A percentile compares a stretch with the other conserved stretches of the same genome.
phyloP scores from a whole-genome alignment of 2,797 vertebrate genomes.

The Phrynocephalus guinanensis region DNA sequence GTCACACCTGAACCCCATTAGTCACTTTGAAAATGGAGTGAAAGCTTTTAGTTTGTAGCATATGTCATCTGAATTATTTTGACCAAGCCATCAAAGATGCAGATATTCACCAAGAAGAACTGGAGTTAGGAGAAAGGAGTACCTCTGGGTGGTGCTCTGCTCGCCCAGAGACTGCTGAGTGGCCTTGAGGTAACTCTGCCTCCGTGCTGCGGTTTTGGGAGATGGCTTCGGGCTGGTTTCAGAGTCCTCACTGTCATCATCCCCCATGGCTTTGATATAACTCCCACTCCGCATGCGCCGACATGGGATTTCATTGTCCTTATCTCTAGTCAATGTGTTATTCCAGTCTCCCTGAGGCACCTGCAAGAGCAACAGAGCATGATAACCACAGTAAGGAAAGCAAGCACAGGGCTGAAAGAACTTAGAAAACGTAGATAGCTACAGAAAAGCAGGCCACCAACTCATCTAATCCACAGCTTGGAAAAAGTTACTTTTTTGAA shows the following conservation, averaged over 20 bases:
- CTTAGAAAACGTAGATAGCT: not conserved
- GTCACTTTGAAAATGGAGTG: not conserved
- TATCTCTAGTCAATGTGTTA: slow-evolving; percentile 86
- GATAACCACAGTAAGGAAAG: slow-evolving; percentile 3
- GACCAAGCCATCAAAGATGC: not conserved
- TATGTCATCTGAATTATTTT: not conserved
- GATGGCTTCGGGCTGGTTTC: slow-evolving; percentile 97
- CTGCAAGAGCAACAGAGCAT: slow-evolving; percentile 73
- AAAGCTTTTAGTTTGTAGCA: not conserved
- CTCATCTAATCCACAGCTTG: not conserved
- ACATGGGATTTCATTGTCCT: slow-evolving; percentile 95
- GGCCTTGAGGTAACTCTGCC: slow-evolving; percentile 99
- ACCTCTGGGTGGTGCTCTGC: slow-evolving; percentile 96
- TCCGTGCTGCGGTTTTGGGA: slow-evolving; percentile 92
- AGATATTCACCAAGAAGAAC: not conserved
- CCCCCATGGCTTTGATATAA: slow-evolving; percentile 99
- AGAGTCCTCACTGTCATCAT: slow-evolving; percentile 97
- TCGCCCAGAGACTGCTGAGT: slow-evolving; percentile 98
- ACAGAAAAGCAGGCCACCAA: not conserved
- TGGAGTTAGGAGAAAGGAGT: slow-evolving; percentile 36
- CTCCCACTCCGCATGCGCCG: slow-evolving; percentile 98
- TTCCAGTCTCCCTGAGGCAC: slow-evolving; percentile 95
- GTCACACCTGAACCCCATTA: not conserved
- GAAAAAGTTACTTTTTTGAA: not conserved
- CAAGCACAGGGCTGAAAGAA: not conserved